Conservation (phyloP, 1,140 invertebrate genomes). For the Papilio xuthus region DNA sequence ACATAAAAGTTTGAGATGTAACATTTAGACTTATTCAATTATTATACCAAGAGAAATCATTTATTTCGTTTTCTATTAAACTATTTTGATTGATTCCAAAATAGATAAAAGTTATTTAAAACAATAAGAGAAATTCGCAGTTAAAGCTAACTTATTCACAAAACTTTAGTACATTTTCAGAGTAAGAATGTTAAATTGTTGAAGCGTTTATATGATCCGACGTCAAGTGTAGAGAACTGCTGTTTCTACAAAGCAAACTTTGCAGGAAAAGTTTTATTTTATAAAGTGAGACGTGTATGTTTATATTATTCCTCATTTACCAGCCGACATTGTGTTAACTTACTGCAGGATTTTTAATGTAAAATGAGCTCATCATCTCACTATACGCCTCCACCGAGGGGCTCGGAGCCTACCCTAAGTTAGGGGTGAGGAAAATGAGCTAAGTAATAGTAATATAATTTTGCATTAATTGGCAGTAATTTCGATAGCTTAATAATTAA, state of each 20-base stretch:
- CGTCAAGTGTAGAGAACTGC: conserved; percentile 13
- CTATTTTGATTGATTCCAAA: background rate
- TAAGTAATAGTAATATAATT: too few species aligned
- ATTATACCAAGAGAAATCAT: too few species aligned
- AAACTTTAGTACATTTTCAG: conserved; percentile 16
- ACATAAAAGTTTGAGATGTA: background rate
- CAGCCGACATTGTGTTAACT: background rate
- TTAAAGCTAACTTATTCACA: background rate
- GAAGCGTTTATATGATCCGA: background rate
- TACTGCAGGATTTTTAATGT: background rate
- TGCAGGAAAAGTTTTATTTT: conserved; percentile 2
- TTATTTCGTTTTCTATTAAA: too few species aligned
- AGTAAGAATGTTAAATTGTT: conserved; percentile 3
- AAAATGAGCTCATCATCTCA: background rate
- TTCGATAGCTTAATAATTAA: too few species aligned
- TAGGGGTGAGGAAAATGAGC: too few species aligned
- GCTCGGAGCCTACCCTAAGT: too few species aligned
- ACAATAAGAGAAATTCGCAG: background rate
- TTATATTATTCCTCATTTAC: background rate
- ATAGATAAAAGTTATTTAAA: background rate
- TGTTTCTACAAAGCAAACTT: conserved; percentile 2
- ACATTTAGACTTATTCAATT: too few species aligned
- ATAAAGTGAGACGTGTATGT: background rate
- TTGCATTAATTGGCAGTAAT: too few species aligned
- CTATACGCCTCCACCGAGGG: too few species aligned